Conservation (phyloP, 2,888 invertebrate species). For the Bombylius discolor region DNA sequence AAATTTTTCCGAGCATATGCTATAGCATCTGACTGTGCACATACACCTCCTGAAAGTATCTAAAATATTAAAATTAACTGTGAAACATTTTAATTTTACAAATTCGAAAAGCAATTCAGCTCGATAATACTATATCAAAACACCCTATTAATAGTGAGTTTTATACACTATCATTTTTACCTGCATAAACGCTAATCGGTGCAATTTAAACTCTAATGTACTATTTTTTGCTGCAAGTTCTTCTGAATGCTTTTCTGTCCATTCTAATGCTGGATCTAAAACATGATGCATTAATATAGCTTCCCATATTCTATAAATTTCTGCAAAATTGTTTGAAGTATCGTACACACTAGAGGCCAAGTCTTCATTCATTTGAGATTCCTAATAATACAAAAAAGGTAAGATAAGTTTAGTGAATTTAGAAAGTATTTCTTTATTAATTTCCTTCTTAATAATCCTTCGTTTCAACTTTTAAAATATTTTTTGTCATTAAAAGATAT, state of each 20-base stretch:
- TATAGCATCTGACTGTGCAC: slow-evolving; percentile 71
- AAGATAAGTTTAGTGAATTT: too few species aligned
- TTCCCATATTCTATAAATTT: slow-evolving; percentile 78
- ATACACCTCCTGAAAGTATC: slow-evolving; percentile 30
- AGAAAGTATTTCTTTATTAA: slow-evolving; percentile 3
- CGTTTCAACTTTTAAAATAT: too few species aligned
- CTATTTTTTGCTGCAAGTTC: slow-evolving; percentile 56
- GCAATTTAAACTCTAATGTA: slow-evolving; percentile 67
- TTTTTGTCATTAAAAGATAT: too few species aligned
- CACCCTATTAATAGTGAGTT: not conserved
- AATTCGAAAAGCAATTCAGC: too few species aligned
- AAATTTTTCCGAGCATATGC: slow-evolving; percentile 75
- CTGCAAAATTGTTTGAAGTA: slow-evolving; percentile 56
- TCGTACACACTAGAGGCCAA: slow-evolving; percentile 31
- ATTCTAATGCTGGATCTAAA: slow-evolving; percentile 71
- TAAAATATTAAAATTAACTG: not conserved
- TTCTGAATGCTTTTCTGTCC: slow-evolving; percentile 67
- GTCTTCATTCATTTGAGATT: slow-evolving; percentile 50
- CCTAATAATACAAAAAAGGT: slow-evolving; percentile 36
- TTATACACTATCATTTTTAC: slow-evolving; percentile 26
- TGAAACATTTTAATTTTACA: too few species aligned
- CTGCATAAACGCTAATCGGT: slow-evolving; percentile 67
- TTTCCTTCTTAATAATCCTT: too few species aligned
- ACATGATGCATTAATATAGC: slow-evolving; percentile 62
- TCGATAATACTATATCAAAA: not conserved